These are phyloP conservation scores for Channa striata DNA, from an alignment of 2,797 vertebrate genomes.

Conservation along the genomic window DNA sequence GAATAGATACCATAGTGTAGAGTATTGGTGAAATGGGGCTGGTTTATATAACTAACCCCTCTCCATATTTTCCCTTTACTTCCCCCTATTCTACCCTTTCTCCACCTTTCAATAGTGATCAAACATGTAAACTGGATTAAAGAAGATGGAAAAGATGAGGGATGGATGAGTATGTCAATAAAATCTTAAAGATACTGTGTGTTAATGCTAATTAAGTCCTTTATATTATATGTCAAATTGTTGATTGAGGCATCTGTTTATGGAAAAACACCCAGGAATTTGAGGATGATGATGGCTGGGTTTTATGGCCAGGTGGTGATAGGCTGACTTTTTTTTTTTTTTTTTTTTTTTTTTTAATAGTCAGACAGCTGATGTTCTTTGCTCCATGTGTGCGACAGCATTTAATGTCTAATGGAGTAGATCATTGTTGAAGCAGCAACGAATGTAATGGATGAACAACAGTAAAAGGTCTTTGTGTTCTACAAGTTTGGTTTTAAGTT, in stretches of 20 bases:
- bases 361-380: conserved; percentile 22
- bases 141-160: conserved; percentile 75
- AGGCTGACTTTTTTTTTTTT: too few species aligned
- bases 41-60: conserved; percentile 71
- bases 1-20: conserved; percentile 48
- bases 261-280: conserved; percentile 21
- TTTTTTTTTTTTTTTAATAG: too few species aligned
- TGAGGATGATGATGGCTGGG: conserved; percentile 10
- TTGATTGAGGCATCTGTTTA: conserved; percentile 26
- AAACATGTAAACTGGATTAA: conserved; percentile 76
- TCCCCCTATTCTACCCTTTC: conserved; percentile 74
- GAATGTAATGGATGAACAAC: conserved; percentile 10
- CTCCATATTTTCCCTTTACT: conserved; percentile 69
- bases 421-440: conserved; percentile 5
- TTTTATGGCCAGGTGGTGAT: conserved; percentile 27
- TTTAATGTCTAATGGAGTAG: conserved; percentile 10
- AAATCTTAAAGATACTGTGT: conserved; percentile 59
- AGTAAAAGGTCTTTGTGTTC: neutral
- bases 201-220: conserved; percentile 46
- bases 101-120: conserved; percentile 78
- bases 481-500: neutral
- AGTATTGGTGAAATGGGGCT: conserved; percentile 56
- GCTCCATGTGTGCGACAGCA: conserved; percentile 10
- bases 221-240: conserved; percentile 42
- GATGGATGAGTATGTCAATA: conserved; percentile 73